Evolutionary conservation across 2,888 invertebrate genomes (phyloP).

Genomic region (Eupeodes latifasciatus): DNA sequence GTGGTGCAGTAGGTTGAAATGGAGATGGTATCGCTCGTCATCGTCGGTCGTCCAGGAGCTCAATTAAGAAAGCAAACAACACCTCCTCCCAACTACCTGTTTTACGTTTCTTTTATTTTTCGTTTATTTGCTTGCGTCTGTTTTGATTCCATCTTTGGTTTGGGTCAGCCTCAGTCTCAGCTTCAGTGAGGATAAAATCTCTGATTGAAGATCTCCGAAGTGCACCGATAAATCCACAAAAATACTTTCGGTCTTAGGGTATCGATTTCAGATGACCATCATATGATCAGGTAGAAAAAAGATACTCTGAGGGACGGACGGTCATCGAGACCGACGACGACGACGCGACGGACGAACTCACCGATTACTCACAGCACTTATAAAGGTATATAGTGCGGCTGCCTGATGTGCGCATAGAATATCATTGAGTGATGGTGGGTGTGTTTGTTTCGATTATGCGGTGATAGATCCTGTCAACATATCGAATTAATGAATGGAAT

Average conservation of each 20-base stretch:
- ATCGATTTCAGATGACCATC: slow-evolving; percentile 49
- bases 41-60: slow-evolving; percentile 67
- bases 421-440: slow-evolving; percentile 69
- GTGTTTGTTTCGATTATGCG: slow-evolving; percentile 76
- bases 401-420: slow-evolving; percentile 21
- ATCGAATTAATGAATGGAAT: slow-evolving; percentile 75
- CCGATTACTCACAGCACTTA: slow-evolving; percentile 66
- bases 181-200: slow-evolving; percentile 34
- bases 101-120: slow-evolving; percentile 58
- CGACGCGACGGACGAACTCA: slow-evolving; percentile 14
- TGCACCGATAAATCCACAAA: slow-evolving; percentile 36
- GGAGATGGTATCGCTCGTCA: slow-evolving; percentile 50
- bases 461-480: slow-evolving; percentile 76
- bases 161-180: slow-evolving; percentile 31
- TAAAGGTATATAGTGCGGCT: slow-evolving; percentile 50
- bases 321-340: not conserved
- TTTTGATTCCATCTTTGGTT: slow-evolving; percentile 64
- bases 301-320: not conserved
- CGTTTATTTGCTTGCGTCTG: not conserved
- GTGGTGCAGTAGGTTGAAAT: not conserved
- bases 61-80: slow-evolving; percentile 76
- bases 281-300: slow-evolving; percentile 39
- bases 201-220: slow-evolving; percentile 42
- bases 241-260: slow-evolving; percentile 22
- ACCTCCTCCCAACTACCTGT: slow-evolving; percentile 72